These are phyloP conservation scores for Stegostoma tigrinum DNA, from an alignment of 2,113 vertebrate species.

Conservation along the genomic window DNA sequence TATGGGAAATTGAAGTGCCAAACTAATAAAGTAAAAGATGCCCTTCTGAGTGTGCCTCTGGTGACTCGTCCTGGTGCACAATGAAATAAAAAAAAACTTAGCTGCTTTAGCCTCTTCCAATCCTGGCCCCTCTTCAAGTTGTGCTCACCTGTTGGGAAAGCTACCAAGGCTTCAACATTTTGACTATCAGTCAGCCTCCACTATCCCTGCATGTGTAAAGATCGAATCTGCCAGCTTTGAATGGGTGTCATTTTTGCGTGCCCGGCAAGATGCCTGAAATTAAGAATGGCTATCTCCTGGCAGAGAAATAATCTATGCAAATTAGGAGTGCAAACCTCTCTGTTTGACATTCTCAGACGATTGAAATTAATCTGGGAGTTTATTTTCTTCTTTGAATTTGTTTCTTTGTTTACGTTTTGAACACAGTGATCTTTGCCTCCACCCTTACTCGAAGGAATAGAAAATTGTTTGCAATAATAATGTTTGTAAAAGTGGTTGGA, in stretches of 20 bases:
- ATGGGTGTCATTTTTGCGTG: neutral
- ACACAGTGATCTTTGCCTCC: neutral
- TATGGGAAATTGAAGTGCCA: too few relatives aligned
- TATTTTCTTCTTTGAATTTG: neutral
- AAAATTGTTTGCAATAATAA: too few relatives aligned
- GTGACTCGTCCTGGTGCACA: neutral
- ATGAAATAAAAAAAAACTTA: neutral
- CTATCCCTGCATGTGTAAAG: neutral
- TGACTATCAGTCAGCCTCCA: neutral
- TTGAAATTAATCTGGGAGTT: neutral
- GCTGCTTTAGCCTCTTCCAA: neutral
- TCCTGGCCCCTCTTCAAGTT: neutral
- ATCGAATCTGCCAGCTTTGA: neutral
- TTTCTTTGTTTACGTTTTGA: neutral
- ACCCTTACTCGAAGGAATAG: neutral
- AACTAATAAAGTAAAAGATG: too few relatives aligned
- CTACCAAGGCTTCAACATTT: neutral
- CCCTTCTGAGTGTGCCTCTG: neutral
- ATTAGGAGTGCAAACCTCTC: neutral
- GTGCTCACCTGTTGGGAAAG: neutral
- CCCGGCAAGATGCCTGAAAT: neutral
- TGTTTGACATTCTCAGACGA: neutral
- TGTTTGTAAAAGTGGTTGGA: neutral
- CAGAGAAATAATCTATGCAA: neutral
- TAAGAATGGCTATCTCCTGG: neutral